Evolutionary conservation across 1,140 invertebrate species (phyloP), one percentile per base, ranked within the genome.

Genomic region (Atta texana): DNA sequence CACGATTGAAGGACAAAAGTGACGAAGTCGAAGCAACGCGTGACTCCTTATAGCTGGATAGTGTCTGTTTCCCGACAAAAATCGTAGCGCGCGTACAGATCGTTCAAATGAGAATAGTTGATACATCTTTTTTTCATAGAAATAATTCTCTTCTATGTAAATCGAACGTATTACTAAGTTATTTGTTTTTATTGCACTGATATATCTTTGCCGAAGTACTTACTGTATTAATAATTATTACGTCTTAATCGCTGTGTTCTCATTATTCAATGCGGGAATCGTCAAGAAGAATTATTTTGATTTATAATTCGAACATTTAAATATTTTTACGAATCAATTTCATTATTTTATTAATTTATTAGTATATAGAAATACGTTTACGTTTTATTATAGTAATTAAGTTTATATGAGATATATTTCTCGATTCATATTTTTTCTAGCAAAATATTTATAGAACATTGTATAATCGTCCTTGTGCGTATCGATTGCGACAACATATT

Each of bases 1-100:
- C 66, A 74, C 55, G 24, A 61, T 74, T 57, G 68, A 74, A 84
- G 80, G 69, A 74, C 80, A 74, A 55, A 24, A 74, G 69, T 84
- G 80, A 84, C 53, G 34, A 84, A 49, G 53, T 3, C 39, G 16
- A 49, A 57, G 31, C 55, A 21, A 74, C 21, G 68, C 66, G 51
- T n/a, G n/a, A 24, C 49, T 80, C 21, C 31, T 68, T 34, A 53
- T 4, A 18, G 3, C 6, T 44, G 1, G 28, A 28, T 28, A 28
- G n/a, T n/a, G 16, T n/a, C 49, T n/a, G 44, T 68, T 55, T 55
- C 39, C 39, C 16, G 63, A 55, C 6, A 24, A 81, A 44, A 44
- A 57, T 81, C 28, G 12, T n/a, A 44, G 44, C 24, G 21, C 64
- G 16, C n/a, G 3, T 34, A 4, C 14, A 57, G 31, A 34, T 21